Base-by-base conservation (phyloP, 2,888 invertebrate genomes). In the Pheosia gnoma region DNA sequence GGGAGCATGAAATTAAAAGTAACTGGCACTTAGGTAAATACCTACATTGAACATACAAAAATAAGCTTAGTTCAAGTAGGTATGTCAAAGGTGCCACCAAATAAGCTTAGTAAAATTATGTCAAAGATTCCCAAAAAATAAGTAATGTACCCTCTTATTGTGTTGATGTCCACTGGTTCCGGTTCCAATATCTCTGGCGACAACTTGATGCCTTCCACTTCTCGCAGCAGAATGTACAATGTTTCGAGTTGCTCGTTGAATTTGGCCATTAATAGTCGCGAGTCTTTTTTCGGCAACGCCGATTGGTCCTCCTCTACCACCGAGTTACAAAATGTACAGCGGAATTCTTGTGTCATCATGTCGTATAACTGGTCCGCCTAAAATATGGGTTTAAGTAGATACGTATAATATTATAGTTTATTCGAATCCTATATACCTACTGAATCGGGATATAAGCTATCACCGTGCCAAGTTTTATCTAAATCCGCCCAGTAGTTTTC, bases 191-290 rank as follows among this genome's bases (percentile, higher is more conserved):
- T 96, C 89, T 98, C 98, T 9, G 98, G 98, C 8, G 99, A 96
- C 70, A 99, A 89, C 92, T 97, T 98, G 57, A 99, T 97, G 72
- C 98, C 98, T 88, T 99, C 98, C 3, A 98, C 98, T 89, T 98
- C 97, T 81, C 97, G 95, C 58, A 99, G 89, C 41, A 99, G 91
- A 77, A 97, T 96, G 88, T 97, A 99, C n/a, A 99, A 92, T 0
- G 98, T 97, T 86, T 98, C 98, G 68, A 99, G 93, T 85, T 99
- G 98, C 85, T 98, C 98, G 83, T 99, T 99, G 85, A 98, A 98
- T 85, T 97, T 97, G 5, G 98, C 98, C 81, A 99, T 88, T 78
- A 98, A 91, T 59, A 98, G 93, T 61, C 99, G 94, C 0, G 98
- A 98, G 87, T 99, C 99, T 89, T 98, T 97, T 89, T 98, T 97